Conservation (phyloP, 1,140 invertebrate genomes). For the Zaprionus davidi region DNA sequence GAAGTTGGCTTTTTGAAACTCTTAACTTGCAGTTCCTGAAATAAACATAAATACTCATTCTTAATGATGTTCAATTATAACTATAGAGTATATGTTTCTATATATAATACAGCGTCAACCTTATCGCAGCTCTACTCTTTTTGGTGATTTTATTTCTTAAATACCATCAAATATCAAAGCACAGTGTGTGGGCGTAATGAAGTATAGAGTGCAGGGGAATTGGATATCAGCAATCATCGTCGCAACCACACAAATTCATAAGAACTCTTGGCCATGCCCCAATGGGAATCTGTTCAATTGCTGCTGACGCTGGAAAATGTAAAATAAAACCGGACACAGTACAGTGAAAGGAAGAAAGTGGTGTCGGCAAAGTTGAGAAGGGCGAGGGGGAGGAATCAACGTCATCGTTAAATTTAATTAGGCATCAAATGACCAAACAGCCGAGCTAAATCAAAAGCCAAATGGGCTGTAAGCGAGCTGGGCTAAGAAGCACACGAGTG, state of each 20-base stretch:
- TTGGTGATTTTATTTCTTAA: not conserved
- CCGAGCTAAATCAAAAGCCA: slow-evolving; percentile 74
- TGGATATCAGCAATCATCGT: slow-evolving; percentile 1
- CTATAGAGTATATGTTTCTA: too few relatives aligned
- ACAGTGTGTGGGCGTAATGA: not conserved
- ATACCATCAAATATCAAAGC: not conserved
- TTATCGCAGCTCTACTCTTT: not conserved
- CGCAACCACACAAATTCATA: slow-evolving; percentile 4
- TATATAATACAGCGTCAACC: too few relatives aligned
- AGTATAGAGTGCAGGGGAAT: not conserved
- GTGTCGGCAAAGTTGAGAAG: not conserved
- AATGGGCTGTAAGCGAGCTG: slow-evolving; percentile 71
- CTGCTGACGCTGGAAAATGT: slow-evolving; percentile 29
- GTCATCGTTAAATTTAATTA: slow-evolving; percentile 84
- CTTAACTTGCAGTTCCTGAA: too few relatives aligned
- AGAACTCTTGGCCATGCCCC: not conserved
- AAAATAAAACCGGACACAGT: slow-evolving; percentile 48
- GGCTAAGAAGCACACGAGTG: slow-evolving; percentile 27
- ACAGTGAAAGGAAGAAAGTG: not conserved
- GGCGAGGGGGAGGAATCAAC: slow-evolving; percentile 59
- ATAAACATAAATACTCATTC: too few relatives aligned
- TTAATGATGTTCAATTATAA: not conserved
- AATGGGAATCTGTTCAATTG: slow-evolving; percentile 23
- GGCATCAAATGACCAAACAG: slow-evolving; percentile 77
- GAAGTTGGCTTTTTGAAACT: too few relatives aligned